Evolutionary conservation across 2,113 vertebrate genomes (phyloP).

Genomic region (Petaurus breviceps): DNA sequence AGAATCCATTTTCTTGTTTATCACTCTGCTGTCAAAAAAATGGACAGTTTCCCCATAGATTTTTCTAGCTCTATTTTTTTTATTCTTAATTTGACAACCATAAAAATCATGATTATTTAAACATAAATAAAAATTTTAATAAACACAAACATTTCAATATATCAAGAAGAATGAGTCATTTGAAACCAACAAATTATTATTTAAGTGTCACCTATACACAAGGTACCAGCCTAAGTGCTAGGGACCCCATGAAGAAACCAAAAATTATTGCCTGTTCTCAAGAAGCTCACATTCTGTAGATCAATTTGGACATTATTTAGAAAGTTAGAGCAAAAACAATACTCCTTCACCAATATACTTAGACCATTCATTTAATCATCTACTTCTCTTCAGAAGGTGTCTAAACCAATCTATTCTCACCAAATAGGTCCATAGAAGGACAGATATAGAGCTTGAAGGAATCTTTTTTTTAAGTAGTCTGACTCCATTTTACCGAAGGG

Average conservation of each 20-base stretch:
- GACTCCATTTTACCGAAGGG: background rate
- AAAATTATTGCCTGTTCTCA: background rate
- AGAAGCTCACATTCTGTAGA: background rate
- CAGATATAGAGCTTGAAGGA: background rate
- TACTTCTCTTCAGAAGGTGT: background rate
- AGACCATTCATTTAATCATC: background rate
- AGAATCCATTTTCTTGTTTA: background rate
- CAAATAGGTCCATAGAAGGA: background rate
- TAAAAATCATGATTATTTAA: background rate
- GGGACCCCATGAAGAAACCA: background rate
- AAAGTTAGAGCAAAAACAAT: background rate
- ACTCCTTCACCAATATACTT: background rate
- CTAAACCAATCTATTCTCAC: background rate
- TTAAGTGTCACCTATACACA: background rate
- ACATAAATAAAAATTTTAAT: background rate
- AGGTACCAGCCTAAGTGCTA: background rate
- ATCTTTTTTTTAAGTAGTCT: background rate
- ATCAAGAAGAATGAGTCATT: background rate
- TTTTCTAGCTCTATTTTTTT: background rate
- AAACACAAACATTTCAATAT: background rate
- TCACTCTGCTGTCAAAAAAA: background rate
- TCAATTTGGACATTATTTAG: background rate
- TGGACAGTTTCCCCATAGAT: background rate
- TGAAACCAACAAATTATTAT: background rate
- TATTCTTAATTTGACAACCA: background rate